Base-by-base conservation (phyloP, 2,888 invertebrate species). In the Byasa hedistus region DNA sequence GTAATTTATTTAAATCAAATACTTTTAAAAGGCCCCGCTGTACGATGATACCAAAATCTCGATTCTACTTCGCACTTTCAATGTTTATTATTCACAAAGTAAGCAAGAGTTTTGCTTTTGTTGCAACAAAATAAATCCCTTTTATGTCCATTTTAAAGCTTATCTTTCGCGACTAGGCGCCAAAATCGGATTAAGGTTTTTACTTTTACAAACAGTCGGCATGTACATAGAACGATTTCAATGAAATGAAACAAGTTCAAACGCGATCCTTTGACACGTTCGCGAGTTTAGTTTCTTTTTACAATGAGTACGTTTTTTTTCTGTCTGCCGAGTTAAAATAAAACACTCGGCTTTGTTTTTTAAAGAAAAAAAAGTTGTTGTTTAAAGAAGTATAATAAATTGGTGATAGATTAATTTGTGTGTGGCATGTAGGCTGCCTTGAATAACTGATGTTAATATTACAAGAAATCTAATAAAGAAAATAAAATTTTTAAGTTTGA, bases 71-170 rank as follows among this genome's bases (percentile, higher is more conserved):
- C 17, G 44, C 44, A 19, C 19, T 44, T 44, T 17, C 44, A 44
- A 44, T 44, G 44, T 44, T 44, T 44, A 44, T 44, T 44, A 44
- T 15, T 44, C 3, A 2, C 3, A 44, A 44, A 44, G 44, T 39
- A 22, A 69, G 58, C 64, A 39, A 23, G 58, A 52, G 48, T 22
- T 59, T 57, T 54, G 60, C 55, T 59, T n/a, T 10, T n/a, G 3
- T 23, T 22, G 58, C 57, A 68, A 62, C 15, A n/a, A 36, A 44
- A 36, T 55, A 55, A 55, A 55, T 55, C 24, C 55, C 24, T 55
- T 21, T 27, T 12, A 44, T 12, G 54, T 55, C 55, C 23, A 61
- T 22, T 54, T 22, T 17, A 52, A 52, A 52, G 52, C 52, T 52
- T 52, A 52, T 52, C 27, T 59, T 36, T 36, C 15, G 24, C 54